Evolutionary conservation across 2,888 invertebrate genomes (phyloP).

Genomic region (Blastobasis adustella): DNA sequence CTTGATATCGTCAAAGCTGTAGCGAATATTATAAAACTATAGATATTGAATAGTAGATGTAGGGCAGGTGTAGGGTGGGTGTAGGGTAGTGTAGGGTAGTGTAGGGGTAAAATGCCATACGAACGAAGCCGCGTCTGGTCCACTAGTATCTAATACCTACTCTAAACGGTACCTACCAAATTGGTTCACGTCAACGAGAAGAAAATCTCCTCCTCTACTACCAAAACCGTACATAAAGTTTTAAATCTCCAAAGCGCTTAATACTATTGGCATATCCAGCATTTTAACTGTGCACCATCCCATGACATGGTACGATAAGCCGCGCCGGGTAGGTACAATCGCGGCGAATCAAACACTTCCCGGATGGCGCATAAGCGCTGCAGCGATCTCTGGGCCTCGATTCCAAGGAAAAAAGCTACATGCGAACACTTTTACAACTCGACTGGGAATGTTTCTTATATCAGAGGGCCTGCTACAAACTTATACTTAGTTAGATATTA

Average conservation of each 20-base stretch:
- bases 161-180: too few relatives aligned
- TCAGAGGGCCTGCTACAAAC: too few relatives aligned
- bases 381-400: slow-evolving; percentile 32
- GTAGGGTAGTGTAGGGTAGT: too few relatives aligned
- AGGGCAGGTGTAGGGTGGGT: too few relatives aligned
- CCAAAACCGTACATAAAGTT: too few relatives aligned
- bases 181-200: background rate
- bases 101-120: too few relatives aligned
- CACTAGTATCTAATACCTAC: too few relatives aligned
- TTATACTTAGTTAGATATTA: too few relatives aligned
- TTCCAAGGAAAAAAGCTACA: slow-evolving; percentile 48
- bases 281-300: slow-evolving; percentile 8
- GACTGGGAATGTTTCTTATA: slow-evolving; percentile 44
- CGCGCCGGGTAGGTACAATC: slow-evolving; percentile 33
- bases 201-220: background rate
- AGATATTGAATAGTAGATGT: background rate
- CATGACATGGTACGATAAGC: slow-evolving; percentile 32
- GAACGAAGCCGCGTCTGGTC: too few relatives aligned
- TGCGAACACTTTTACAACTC: slow-evolving; percentile 51
- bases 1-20: too few relatives aligned
- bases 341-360: slow-evolving; percentile 61
- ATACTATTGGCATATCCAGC: background rate
- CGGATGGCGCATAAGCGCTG: slow-evolving; percentile 33
- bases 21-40: background rate
- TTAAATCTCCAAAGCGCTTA: too few relatives aligned